phyloP scores from a whole-genome alignment of 2,113 vertebrate genomes.

The Romanogobio albipinnatus region DNA sequence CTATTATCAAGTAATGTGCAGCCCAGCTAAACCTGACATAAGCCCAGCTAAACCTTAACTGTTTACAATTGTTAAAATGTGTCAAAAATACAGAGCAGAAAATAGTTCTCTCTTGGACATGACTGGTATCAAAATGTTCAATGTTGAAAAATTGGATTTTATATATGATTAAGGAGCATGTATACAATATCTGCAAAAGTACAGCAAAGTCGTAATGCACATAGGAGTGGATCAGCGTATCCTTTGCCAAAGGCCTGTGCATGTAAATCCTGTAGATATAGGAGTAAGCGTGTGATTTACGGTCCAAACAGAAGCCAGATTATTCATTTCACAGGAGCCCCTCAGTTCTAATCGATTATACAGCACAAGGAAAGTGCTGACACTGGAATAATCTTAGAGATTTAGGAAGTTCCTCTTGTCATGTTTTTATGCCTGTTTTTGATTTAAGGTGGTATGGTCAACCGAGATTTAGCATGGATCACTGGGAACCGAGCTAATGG shows the following conservation, averaged over 20 bases:
- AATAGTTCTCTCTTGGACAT: not conserved
- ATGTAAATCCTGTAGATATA: conserved; percentile 59
- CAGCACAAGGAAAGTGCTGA: conserved; percentile 56
- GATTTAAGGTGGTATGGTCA: conserved; percentile 40
- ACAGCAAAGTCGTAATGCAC: conserved; percentile 23
- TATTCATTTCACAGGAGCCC: conserved; percentile 51
- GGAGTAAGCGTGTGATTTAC: conserved; percentile 59
- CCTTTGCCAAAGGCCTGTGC: conserved; percentile 31
- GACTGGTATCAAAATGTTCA: not conserved
- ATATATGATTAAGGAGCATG: not conserved
- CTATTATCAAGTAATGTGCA: conserved; percentile 43
- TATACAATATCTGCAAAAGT: conserved; percentile 11
- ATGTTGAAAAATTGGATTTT: not conserved
- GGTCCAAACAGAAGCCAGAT: conserved; percentile 13
- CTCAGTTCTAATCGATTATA: conserved; percentile 57
- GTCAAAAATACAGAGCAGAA: not conserved
- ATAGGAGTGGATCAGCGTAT: conserved; percentile 40
- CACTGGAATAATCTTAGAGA: conserved; percentile 53
- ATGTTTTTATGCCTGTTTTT: conserved; percentile 51
- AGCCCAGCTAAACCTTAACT: not conserved
- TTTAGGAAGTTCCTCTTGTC: conserved; percentile 56
- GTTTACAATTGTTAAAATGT: not conserved
- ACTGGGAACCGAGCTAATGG: conserved; percentile 5
- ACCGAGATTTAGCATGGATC: conserved; percentile 47
- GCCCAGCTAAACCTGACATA: conserved; percentile 23